phyloP scores from a whole-genome alignment of 2,797 vertebrate genomes.

The Aotus griseimembra region DNA sequence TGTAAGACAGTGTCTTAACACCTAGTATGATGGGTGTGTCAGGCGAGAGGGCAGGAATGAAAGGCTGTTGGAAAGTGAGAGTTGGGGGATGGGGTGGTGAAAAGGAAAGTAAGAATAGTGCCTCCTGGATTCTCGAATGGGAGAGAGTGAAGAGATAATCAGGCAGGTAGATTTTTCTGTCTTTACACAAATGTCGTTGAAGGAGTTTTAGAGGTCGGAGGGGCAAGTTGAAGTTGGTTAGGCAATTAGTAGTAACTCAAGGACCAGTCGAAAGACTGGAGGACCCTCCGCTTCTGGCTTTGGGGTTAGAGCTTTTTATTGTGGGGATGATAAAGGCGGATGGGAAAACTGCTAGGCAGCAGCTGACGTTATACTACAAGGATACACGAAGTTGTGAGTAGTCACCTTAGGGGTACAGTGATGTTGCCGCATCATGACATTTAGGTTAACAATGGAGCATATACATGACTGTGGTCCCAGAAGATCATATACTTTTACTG shows the following conservation, averaged over 20 bases:
- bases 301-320: neutral
- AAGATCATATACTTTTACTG: neutral
- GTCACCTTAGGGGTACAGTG: neutral
- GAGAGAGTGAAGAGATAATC: neutral
- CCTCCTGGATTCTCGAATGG: neutral
- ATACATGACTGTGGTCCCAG: neutral
- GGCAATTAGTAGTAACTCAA: neutral
- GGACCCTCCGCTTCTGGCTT: neutral
- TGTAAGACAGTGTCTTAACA: neutral
- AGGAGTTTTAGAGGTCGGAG: neutral
- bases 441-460: neutral
- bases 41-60: neutral
- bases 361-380: neutral
- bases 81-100: neutral
- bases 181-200: neutral
- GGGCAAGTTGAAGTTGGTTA: neutral
- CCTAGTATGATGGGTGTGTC: neutral
- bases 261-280: neutral
- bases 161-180: neutral
- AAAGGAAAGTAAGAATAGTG: neutral
- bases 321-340: neutral
- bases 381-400: neutral
- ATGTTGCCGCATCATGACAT: neutral
- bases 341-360: neutral
- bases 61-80: neutral